These are phyloP conservation scores for Chloromyia formosa DNA, from an alignment of 2,888 invertebrate genomes.

Conservation along the genomic window DNA sequence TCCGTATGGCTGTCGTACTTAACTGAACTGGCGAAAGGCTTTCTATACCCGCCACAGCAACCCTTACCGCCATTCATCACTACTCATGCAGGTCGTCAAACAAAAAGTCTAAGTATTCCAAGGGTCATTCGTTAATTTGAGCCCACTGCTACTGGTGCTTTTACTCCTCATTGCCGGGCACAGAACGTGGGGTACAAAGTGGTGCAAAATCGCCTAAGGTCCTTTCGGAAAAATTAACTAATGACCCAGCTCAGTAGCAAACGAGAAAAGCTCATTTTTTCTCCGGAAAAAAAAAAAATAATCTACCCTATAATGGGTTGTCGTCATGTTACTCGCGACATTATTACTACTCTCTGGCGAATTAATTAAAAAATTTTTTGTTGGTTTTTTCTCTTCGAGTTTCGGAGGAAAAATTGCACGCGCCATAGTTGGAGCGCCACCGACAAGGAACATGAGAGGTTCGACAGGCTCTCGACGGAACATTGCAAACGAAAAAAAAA, in stretches of 20 bases:
- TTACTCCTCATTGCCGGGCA: background rate
- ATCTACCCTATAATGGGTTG: constrained; percentile 31
- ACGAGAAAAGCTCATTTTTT: constrained; percentile 19
- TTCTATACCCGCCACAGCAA: background rate
- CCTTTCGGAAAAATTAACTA: constrained; percentile 27
- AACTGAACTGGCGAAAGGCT: background rate
- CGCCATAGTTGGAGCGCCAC: no score
- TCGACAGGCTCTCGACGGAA: no score
- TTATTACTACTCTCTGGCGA: constrained; percentile 31
- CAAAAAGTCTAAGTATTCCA: background rate
- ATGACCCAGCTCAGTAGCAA: constrained; percentile 16
- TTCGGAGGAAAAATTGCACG: background rate
- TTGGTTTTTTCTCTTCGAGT: no score
- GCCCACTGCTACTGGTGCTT: no score
- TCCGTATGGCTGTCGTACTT: background rate
- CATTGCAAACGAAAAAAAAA: background rate
- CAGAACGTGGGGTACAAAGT: background rate
- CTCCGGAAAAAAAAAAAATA: constrained; percentile 5
- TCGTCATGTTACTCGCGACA: constrained; percentile 30
- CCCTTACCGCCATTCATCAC: no score
- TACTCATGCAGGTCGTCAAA: background rate
- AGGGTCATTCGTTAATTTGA: background rate
- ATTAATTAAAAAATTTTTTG: constrained; percentile 30
- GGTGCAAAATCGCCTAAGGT: background rate
- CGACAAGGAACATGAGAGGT: no score